phyloP scores from a whole-genome alignment of 2,113 vertebrate genomes.

The Chaetodon auriga region DNA sequence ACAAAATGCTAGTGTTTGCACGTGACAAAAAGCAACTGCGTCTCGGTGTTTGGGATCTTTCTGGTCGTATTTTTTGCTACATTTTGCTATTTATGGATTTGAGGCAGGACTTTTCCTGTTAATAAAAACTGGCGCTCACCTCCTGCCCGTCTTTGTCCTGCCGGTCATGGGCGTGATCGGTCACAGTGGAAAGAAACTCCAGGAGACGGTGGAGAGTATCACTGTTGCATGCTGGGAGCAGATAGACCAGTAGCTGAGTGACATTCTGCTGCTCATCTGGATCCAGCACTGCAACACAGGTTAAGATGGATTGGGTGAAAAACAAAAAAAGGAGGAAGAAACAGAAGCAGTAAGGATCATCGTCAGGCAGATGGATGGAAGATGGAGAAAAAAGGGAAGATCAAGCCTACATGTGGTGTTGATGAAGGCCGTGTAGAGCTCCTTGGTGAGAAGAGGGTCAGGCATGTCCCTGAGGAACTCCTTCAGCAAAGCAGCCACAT shows the following conservation, averaged over 20 bases:
- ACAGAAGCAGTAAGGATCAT: neutral
- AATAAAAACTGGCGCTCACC: slow-evolving; percentile 69
- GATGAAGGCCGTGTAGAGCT: slow-evolving; percentile 96
- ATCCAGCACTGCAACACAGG: slow-evolving; percentile 88
- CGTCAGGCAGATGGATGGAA: neutral
- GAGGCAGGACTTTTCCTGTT: neutral
- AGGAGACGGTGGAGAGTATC: slow-evolving; percentile 95
- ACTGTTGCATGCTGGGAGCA: slow-evolving; percentile 96
- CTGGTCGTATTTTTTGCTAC: neutral
- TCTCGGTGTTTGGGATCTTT: neutral
- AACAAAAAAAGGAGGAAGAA: neutral
- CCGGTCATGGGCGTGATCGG: slow-evolving; percentile 89
- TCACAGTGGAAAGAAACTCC: slow-evolving; percentile 92
- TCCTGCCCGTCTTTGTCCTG: slow-evolving; percentile 91
- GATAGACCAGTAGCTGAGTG: slow-evolving; percentile 92
- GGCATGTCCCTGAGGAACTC: slow-evolving; percentile 98
- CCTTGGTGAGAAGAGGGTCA: slow-evolving; percentile 94
- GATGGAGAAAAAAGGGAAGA: accelerated
- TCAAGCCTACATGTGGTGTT: slow-evolving; percentile 89
- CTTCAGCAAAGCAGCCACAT: slow-evolving; percentile 94
- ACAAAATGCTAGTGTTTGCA: neutral
- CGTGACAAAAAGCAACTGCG: neutral
- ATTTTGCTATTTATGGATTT: neutral
- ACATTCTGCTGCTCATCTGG: slow-evolving; percentile 89
- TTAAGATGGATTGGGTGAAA: neutral